Base-by-base conservation (phyloP, 2,888 invertebrate species). In the Psococerastis gibbosa region DNA sequence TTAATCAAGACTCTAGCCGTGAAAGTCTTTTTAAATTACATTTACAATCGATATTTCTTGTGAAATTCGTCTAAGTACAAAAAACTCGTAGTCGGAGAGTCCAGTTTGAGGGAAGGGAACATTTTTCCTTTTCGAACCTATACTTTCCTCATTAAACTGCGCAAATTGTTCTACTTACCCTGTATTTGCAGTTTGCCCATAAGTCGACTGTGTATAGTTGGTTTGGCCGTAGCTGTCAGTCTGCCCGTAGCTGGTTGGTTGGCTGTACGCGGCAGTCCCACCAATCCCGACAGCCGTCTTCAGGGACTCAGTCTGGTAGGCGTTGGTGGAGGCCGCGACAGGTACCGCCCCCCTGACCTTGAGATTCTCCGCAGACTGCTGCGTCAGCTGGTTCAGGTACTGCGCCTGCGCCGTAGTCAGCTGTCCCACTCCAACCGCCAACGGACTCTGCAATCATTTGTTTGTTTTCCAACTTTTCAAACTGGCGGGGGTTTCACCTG, bases 331-430 rank as follows among this genome's bases (percentile, higher is more conserved):
- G 9, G 47, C 45, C 2, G 48, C 38, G 23, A 22, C 43, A 13
- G 45, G 32, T 22, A 64, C 63, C 47, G 66, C 67, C 38, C 66
- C 60, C 48, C 67, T 61, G 27, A 11, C 27, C 55, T 70, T 70
- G 47, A 69, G 63, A 49, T 61, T 66, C 52, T 68, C 70, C 27
- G 27, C 27, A 31, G 63, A 58, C 42, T 65, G 52, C 61, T 70
- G 70, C 22, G 70, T 66, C 49, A 71, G 56, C 52, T 70, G 70
- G 38, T 64, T 69, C 50, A 71, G 62, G 56, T 71, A 72, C 57
- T 72, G 70, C 34, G 69, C 65, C 55, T 71, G 71, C 16, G 70
- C 71, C 33, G 70, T 67, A 35, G 67, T 71, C 52, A 71, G 53
- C 16, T 65, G 49, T 15, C 49, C 50, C 32, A 50, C 51, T 13